phyloP scores from a whole-genome alignment of 2,888 invertebrate species.

The Venusia cambrica region DNA sequence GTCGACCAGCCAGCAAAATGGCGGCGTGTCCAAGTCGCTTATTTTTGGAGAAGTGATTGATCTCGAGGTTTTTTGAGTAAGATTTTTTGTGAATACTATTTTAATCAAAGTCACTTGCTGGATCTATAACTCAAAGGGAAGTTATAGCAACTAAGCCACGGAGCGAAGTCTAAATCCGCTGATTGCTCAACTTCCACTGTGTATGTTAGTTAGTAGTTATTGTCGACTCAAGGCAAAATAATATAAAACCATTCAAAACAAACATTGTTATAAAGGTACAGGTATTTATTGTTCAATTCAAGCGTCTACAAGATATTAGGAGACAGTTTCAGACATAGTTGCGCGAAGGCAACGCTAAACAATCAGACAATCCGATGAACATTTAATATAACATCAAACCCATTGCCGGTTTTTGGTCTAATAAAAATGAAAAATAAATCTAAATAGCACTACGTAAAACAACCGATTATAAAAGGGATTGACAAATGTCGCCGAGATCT shows the following conservation, averaged over 20 bases:
- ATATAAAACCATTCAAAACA: constrained; percentile 37
- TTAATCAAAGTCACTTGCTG: too few relatives aligned
- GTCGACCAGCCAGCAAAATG: too few relatives aligned
- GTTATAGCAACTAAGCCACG: too few relatives aligned
- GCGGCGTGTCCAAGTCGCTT: too few relatives aligned
- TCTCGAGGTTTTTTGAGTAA: too few relatives aligned
- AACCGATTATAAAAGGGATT: constrained; percentile 12
- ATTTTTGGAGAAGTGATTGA: too few relatives aligned
- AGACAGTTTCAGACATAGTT: constrained; percentile 61
- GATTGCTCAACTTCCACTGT: too few relatives aligned
- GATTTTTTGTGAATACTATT: too few relatives aligned
- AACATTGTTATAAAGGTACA: constrained; percentile 62
- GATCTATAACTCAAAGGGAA: too few relatives aligned
- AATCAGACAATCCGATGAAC: constrained; percentile 53
- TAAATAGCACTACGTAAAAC: constrained; percentile 31
- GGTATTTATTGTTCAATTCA: constrained; percentile 79
- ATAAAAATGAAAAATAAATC: constrained; percentile 40
- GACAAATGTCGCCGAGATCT: constrained; percentile 8
- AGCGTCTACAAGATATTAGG: constrained; percentile 73
- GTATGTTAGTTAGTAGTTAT: too few relatives aligned
- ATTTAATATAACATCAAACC: constrained; percentile 41
- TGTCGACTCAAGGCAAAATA: too few relatives aligned
- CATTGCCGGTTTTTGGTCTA: constrained; percentile 63
- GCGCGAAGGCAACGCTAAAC: constrained; percentile 60
- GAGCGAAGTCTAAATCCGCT: too few relatives aligned